phyloP scores from a whole-genome alignment of 2,888 invertebrate species.

The Ophraella communa region DNA sequence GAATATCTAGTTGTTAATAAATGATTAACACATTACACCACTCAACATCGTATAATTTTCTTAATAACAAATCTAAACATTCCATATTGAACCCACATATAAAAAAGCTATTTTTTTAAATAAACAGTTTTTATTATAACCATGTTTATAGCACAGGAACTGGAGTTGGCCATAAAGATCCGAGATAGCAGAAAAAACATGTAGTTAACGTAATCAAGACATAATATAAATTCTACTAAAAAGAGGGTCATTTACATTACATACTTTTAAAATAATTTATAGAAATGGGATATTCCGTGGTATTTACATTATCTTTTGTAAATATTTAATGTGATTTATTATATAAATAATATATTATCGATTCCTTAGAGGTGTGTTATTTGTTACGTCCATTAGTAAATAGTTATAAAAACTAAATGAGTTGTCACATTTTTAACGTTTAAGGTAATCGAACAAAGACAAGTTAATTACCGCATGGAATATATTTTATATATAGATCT shows the following conservation, averaged over 20 bases:
- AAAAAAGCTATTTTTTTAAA: no score
- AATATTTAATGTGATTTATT: neutral
- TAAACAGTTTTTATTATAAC: no score
- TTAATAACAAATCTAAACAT: no score
- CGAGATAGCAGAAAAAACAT: neutral
- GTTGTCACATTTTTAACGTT: neutral
- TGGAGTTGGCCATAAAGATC: neutral
- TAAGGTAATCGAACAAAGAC: neutral
- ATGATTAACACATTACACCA: no score
- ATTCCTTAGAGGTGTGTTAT: neutral
- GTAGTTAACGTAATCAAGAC: neutral
- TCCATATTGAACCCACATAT: no score
- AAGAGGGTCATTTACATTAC: neutral
- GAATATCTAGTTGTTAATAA: no score
- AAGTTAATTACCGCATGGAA: no score
- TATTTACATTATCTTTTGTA: neutral
- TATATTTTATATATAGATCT: no score
- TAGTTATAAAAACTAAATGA: neutral
- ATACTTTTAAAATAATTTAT: slow-evolving; percentile 1
- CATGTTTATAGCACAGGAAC: no score
- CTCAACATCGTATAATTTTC: no score
- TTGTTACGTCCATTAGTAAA: neutral
- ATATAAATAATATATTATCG: neutral
- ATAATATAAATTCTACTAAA: neutral
- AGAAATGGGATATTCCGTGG: neutral